Evolutionary conservation across 2,797 vertebrate species (phyloP), one percentile per base, ranked within the genome.

Genomic region (Spinus olivaceus): DNA sequence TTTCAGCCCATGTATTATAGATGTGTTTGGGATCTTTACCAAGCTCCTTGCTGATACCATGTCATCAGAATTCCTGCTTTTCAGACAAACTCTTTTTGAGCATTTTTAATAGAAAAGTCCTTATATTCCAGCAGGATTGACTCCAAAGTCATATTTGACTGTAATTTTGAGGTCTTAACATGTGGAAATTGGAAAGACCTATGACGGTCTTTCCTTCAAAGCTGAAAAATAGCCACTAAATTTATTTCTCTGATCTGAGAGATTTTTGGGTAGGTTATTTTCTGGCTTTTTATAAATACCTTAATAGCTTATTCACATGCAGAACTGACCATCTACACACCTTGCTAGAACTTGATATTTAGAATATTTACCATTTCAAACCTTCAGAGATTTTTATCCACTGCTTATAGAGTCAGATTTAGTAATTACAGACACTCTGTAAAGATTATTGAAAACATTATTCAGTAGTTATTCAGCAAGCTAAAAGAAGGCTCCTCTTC

Each of bases 1-100:
- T 91, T 96, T 94, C 92, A 92, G 70, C 47, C 65, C 67, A 90
- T 89, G 83, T 93, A 96, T 96, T 95, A 93, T 92, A 86, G 89
- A 97, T 94, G 92, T 85, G 86, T 93, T 94, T 91, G 83, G 92
- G 81, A 91, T 85, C 82, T 71, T 94, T 95, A 74, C 81, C 53
- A 61, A 86, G 65, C 84, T 90, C 56, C 66, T 92, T 85, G 70
- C 86, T 90, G 90, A 93, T 84, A 88, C 60, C 27, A 23, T 59
- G 61, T 86, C 69, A 72, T 92, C 91, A 86, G 84, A 89, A 89
- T 91, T 92, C 41, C 77, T 76, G 28, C 60, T 94, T 71, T 78
- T 63, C 53, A 86, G 71, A 81, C 30, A 87, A 92, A 76, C 19
- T 67, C 47, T 67, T 73, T 66, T 71, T 86, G 81, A 82, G 50